A percentile compares a stretch with the other conserved stretches of the same genome.
Conservation (phyloP, 1,140 invertebrate genomes). For the Sycophaga agraensis region DNA sequence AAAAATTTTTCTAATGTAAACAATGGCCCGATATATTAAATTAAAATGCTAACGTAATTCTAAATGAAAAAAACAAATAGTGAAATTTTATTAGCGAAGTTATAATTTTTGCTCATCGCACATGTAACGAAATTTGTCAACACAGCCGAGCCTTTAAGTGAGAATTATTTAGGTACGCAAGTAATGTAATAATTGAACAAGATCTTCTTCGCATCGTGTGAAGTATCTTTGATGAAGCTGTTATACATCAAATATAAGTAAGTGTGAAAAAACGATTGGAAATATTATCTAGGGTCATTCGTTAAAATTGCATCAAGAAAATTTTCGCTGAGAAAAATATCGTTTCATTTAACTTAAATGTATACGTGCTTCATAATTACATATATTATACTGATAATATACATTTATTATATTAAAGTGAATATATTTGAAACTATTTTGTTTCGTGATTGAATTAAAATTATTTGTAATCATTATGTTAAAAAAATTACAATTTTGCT, state of each 20-base stretch:
- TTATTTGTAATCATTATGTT: too few relatives aligned
- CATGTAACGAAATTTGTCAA: conserved; percentile 13
- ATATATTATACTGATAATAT: too few relatives aligned
- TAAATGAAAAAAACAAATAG: neutral
- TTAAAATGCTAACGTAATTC: neutral
- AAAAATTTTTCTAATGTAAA: conserved; percentile 22
- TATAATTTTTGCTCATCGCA: conserved; percentile 1
- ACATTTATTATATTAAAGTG: too few relatives aligned
- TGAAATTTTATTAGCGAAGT: neutral
- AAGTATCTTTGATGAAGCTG: neutral
- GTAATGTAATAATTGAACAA: neutral
- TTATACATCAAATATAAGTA: too few relatives aligned
- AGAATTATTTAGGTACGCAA: conserved; percentile 14
- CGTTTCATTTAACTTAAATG: neutral
- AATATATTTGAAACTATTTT: neutral
- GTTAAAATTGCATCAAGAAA: neutral
- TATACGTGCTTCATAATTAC: too few relatives aligned
- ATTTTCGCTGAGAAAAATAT: neutral
- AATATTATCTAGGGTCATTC: neutral
- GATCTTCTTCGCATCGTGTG: conserved; percentile 3
- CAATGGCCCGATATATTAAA: neutral
- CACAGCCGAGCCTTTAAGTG: conserved; percentile 24
- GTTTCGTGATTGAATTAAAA: too few relatives aligned
- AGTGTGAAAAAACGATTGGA: conserved; percentile 2
- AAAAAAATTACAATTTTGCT: too few relatives aligned